These are phyloP conservation scores for Dryobotodes eremita DNA, from an alignment of 2,888 invertebrate genomes.

Conservation along the genomic window DNA sequence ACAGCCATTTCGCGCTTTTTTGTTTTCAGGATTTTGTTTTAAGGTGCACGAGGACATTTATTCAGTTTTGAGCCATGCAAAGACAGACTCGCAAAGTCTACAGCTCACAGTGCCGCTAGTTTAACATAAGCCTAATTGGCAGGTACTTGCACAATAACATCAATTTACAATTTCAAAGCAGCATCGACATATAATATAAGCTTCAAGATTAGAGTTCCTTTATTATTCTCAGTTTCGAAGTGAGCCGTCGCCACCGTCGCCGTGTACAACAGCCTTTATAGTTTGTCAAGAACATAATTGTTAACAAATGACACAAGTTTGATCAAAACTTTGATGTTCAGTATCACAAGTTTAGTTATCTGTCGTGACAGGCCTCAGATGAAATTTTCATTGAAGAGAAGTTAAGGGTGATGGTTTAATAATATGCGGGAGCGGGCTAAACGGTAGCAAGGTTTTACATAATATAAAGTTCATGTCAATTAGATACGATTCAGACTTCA, in stretches of 20 bases:
- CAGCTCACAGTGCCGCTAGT: too few species aligned
- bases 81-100: too few species aligned
- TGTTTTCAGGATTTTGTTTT: too few species aligned
- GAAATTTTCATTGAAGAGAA: constrained; percentile 57
- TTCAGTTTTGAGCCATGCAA: too few species aligned
- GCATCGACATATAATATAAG: not conserved
- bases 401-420: constrained; percentile 12
- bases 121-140: too few species aligned
- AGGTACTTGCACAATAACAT: not conserved
- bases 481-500: too few species aligned
- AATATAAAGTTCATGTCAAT: too few species aligned
- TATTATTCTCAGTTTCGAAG: constrained; percentile 24
- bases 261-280: constrained; percentile 31
- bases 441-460: too few species aligned
- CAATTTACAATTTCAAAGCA: not conserved
- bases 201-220: not conserved
- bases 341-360: constrained; percentile 64
- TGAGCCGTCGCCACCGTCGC: not conserved
- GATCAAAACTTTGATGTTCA: constrained; percentile 52
- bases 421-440: not conserved
- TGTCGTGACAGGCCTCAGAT: constrained; percentile 49
- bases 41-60: too few species aligned
- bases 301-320: constrained; percentile 66
- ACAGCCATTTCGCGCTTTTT: too few species aligned
- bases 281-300: constrained; percentile 61